A percentile compares a stretch with the other conserved stretches of the same genome.
Conservation (phyloP, 2,888 invertebrate species). For the Sesamia inferens region DNA sequence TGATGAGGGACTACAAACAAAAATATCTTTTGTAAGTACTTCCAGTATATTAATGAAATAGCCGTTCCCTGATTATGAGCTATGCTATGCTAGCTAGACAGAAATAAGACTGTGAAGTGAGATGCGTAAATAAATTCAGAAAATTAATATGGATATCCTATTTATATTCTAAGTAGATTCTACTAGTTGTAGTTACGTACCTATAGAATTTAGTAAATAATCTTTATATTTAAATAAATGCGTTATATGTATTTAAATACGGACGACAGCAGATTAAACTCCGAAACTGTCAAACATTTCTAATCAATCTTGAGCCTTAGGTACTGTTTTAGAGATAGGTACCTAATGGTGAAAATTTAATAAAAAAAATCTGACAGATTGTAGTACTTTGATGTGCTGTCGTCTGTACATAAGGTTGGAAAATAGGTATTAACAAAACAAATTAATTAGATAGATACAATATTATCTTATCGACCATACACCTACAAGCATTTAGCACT, state of each 20-base stretch:
- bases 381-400: too few relatives aligned
- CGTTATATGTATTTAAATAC: not conserved
- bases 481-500: conserved; percentile 1
- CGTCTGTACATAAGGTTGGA: conserved; percentile 4
- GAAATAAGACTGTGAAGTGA: not conserved
- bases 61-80: not conserved
- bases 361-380: too few relatives aligned
- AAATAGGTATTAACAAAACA: conserved; percentile 29
- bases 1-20: conserved; percentile 92
- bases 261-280: too few relatives aligned
- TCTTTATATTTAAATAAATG: not conserved
- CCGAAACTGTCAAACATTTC: too few relatives aligned
- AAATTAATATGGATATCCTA: not conserved
- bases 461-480: conserved; percentile 29
- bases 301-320: too few relatives aligned
- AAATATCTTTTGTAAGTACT: conserved; percentile 32
- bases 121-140: not conserved
- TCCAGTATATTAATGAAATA: not conserved
- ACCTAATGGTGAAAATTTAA: too few relatives aligned
- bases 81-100: not conserved
- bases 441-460: conserved; percentile 17
- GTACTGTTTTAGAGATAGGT: too few relatives aligned
- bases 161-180: not conserved
- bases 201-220: not conserved
- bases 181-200: not conserved